Percentiles rank a stretch among this genome's conserved stretches.
These are phyloP conservation scores for Sialis fuliginosa DNA, from an alignment of 2,888 invertebrate genomes.

Conservation along the genomic window DNA sequence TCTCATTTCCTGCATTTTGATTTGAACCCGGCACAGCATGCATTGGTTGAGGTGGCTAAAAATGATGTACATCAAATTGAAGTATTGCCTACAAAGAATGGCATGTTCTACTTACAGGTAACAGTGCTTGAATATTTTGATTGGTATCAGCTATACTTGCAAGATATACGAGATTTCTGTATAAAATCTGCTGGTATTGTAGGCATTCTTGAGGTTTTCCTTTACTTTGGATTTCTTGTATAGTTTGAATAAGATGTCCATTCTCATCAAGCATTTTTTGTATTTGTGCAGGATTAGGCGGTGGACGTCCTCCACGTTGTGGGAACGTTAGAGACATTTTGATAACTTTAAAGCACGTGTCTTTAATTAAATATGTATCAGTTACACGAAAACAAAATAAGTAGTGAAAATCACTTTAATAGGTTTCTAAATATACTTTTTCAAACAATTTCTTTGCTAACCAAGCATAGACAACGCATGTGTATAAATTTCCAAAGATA, in stretches of 20 bases:
- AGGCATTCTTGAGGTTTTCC: constrained; percentile 86
- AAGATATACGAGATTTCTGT: constrained; percentile 88
- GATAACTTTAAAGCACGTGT: background rate
- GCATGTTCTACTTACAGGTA: constrained; percentile 53
- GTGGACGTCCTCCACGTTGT: constrained; percentile 50
- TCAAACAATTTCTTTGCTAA: too few relatives aligned
- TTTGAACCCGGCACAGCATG: constrained; percentile 3
- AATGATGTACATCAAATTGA: background rate
- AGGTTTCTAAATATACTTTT: too few relatives aligned
- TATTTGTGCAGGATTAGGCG: constrained; percentile 69
- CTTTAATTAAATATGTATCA: background rate
- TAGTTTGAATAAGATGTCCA: constrained; percentile 88
- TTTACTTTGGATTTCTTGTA: constrained; percentile 91
- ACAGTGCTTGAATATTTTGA: constrained; percentile 75
- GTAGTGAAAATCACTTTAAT: too few relatives aligned
- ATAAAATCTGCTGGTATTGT: constrained; percentile 86
- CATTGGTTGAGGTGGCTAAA: constrained; percentile 5
- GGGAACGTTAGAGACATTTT: constrained; percentile 58
- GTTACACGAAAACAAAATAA: too few relatives aligned
- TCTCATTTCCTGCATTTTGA: constrained; percentile 12
- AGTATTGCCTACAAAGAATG: background rate
- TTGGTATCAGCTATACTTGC: constrained; percentile 94
- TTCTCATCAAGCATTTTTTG: constrained; percentile 97
- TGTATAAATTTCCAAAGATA: too few relatives aligned
- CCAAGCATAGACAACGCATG: too few relatives aligned